A percentile compares a stretch with the other conserved stretches of the same genome.
These are phyloP conservation scores for Heliconius ismenius DNA, from an alignment of 2,888 invertebrate genomes.

Conservation along the genomic window DNA sequence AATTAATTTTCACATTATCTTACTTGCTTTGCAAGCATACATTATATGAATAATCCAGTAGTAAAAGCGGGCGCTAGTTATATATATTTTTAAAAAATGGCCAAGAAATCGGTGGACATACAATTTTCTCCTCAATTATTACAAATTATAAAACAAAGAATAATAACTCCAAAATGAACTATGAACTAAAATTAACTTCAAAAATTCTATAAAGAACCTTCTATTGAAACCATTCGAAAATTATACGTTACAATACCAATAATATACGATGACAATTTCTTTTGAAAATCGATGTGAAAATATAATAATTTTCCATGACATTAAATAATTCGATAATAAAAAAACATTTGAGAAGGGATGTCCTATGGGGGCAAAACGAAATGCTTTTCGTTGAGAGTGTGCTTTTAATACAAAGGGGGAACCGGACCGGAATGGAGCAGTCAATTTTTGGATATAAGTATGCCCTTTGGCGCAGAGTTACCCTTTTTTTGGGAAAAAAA, in stretches of 20 bases:
- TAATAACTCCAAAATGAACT: no score
- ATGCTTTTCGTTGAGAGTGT: conserved; percentile 43
- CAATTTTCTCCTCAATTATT: no score
- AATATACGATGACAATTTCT: not conserved
- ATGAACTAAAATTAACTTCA: no score
- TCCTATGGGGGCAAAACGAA: conserved; percentile 37
- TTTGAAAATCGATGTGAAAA: conserved; percentile 16
- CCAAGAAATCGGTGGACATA: no score
- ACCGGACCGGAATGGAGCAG: conserved; percentile 44
- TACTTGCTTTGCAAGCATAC: no score
- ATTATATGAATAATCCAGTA: no score
- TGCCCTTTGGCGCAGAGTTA: conserved; percentile 36
- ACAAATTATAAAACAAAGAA: no score
- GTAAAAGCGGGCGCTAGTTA: no score
- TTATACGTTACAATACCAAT: not conserved
- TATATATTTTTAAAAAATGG: no score
- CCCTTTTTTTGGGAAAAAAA: conserved; percentile 30
- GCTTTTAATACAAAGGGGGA: conserved; percentile 46
- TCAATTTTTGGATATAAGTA: conserved; percentile 41
- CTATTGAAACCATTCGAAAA: no score
- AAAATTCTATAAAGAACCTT: no score
- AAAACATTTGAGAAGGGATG: conserved; percentile 38
- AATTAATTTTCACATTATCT: no score
- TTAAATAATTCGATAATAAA: conserved; percentile 32
- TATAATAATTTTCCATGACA: conserved; percentile 27